These are phyloP conservation scores for Drosophila diplacantha DNA, from an alignment of 2,888 invertebrate species.

Conservation along the genomic window DNA sequence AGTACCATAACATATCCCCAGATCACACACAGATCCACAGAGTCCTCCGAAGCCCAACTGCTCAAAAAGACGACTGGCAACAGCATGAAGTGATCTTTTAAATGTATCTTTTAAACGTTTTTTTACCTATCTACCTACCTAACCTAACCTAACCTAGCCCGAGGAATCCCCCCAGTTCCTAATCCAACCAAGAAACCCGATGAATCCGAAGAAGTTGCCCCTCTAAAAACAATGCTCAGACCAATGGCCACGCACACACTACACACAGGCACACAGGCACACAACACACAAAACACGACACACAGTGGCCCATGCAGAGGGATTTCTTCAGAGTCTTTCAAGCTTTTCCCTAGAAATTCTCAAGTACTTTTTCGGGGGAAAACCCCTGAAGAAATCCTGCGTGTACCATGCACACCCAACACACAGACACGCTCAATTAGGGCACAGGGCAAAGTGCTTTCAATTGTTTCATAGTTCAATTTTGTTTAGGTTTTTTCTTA, in stretches of 20 bases:
- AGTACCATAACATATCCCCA: slow-evolving; percentile 6
- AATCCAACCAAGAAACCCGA: neutral
- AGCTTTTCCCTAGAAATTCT: neutral
- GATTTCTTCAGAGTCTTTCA: neutral
- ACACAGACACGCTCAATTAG: slow-evolving; percentile 12
- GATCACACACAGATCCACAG: slow-evolving; percentile 4
- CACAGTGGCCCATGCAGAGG: neutral
- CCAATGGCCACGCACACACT: slow-evolving; percentile 17
- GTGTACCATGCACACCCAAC: neutral
- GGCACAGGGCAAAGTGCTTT: slow-evolving; percentile 57
- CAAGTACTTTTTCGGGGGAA: neutral
- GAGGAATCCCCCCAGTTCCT: neutral
- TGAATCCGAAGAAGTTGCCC: slow-evolving; percentile 2
- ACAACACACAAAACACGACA: neutral
- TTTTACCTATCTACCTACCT: slow-evolving; percentile 3
- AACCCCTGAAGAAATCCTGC: neutral
- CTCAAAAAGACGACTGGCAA: slow-evolving; percentile 37
- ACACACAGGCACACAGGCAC: slow-evolving; percentile 7
- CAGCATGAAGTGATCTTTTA: slow-evolving; percentile 38
- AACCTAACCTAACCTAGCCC: neutral
- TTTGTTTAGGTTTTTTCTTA: slow-evolving; percentile 32
- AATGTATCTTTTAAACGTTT: slow-evolving; percentile 24
- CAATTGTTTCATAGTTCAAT: slow-evolving; percentile 56
- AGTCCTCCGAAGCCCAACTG: slow-evolving; percentile 14
- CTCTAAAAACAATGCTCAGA: slow-evolving; percentile 7